phyloP scores from a whole-genome alignment of 1,140 invertebrate species.

The Drosophila punjabiensis region DNA sequence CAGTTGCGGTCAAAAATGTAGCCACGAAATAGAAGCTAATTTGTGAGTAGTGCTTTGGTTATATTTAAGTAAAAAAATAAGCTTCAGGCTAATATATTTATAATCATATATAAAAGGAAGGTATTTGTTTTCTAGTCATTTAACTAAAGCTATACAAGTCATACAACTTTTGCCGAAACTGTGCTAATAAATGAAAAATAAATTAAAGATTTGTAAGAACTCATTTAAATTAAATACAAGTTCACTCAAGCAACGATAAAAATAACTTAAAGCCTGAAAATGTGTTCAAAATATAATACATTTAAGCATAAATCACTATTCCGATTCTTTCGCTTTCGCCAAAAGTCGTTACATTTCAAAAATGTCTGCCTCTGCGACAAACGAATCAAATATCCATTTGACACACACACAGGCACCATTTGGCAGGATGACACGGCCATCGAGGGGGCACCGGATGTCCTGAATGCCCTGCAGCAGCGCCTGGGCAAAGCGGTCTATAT shows the following conservation, averaged over 20 bases:
- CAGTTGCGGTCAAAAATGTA: too few relatives aligned
- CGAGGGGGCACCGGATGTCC: conserved; percentile 89
- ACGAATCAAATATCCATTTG: conserved; percentile 30
- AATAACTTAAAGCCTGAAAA: not conserved
- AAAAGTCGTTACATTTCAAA: conserved; percentile 3
- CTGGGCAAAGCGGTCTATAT: conserved; percentile 95
- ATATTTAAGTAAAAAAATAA: too few relatives aligned
- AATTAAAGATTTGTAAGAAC: not conserved
- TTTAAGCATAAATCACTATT: not conserved
- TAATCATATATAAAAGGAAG: too few relatives aligned
- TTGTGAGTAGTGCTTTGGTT: too few relatives aligned
- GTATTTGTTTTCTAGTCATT: too few relatives aligned
- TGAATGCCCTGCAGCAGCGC: conserved; percentile 89
- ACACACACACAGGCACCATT: conserved; percentile 89
- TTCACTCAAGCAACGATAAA: not conserved
- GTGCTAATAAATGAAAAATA: not conserved
- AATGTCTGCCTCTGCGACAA: not conserved
- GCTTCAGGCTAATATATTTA: too few relatives aligned
- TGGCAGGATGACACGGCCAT: conserved; percentile 92
- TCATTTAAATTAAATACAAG: not conserved
- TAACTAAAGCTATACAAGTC: too few relatives aligned
- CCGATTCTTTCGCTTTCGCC: too few relatives aligned
- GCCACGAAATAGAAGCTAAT: too few relatives aligned
- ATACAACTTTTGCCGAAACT: too few relatives aligned
- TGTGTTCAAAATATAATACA: not conserved